Conservation (phyloP, 2,888 invertebrate species). For the Tetragnatha montana region DNA sequence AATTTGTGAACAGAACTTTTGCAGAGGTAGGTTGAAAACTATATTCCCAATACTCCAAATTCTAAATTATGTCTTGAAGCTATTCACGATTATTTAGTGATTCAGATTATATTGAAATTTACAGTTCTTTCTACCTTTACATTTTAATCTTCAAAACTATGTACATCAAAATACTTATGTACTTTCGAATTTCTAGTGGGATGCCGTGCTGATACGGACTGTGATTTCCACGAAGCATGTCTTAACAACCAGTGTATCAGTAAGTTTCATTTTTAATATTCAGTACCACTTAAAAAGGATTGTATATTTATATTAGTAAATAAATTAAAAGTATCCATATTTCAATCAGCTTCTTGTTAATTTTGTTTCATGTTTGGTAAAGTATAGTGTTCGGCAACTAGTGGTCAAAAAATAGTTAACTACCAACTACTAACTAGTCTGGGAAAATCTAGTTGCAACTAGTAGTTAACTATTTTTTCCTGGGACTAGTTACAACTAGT, state of each 20-base stretch:
- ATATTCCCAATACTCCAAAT: constrained; percentile 76
- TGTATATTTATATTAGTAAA: too few relatives aligned
- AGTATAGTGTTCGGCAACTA: too few relatives aligned
- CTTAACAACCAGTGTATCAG: constrained; percentile 85
- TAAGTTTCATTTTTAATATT: constrained; percentile 72
- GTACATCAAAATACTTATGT: background rate
- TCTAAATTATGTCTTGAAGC: background rate
- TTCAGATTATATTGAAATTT: constrained; percentile 74
- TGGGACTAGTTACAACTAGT: too few relatives aligned
- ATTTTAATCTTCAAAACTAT: background rate
- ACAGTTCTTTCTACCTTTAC: constrained; percentile 73
- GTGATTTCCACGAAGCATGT: constrained; percentile 84
- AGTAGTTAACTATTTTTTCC: too few relatives aligned
- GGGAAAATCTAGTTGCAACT: too few relatives aligned
- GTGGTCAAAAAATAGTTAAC: too few relatives aligned
- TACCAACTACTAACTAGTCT: too few relatives aligned
- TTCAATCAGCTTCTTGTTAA: too few relatives aligned
- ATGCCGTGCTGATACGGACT: constrained; percentile 87
- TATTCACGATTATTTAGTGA: constrained; percentile 70
- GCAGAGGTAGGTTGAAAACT: constrained; percentile 76
- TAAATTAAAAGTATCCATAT: too few relatives aligned
- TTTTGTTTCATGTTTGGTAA: too few relatives aligned
- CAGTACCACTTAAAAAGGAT: background rate
- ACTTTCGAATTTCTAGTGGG: constrained; percentile 79
- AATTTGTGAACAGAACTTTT: constrained; percentile 88